Evolutionary conservation across 2,888 invertebrate genomes (phyloP).

Genomic region (Torymus tubicola): DNA sequence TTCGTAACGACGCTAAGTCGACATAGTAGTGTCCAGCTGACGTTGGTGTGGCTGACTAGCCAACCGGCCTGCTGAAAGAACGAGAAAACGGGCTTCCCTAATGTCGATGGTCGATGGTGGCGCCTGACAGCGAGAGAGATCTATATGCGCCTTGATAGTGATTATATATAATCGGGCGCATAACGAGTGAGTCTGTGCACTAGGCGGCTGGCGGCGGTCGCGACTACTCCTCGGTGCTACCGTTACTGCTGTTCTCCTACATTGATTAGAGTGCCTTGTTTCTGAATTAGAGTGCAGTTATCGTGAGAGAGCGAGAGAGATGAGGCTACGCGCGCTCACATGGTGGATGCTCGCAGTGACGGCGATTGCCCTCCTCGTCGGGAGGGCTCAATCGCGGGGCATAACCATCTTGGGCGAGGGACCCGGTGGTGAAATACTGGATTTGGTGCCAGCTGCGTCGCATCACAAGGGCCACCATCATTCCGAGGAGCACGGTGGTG

Average conservation of each 20-base stretch:
- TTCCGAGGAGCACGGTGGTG: constrained; percentile 83
- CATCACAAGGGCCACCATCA: constrained; percentile 76
- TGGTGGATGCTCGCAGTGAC: constrained; percentile 29
- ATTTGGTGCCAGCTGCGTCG: constrained; percentile 79
- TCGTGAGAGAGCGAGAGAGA: constrained; percentile 2
- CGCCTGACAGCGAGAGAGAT: no score
- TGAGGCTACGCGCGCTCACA: constrained; percentile 34
- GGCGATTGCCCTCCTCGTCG: constrained; percentile 14
- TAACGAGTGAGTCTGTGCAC: constrained; percentile 63
- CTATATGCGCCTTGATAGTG: constrained; percentile 62
- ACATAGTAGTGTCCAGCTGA: not conserved
- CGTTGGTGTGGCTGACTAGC: not conserved
- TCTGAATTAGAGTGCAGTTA: no score
- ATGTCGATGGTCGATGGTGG: constrained; percentile 54
- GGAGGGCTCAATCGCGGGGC: not conserved
- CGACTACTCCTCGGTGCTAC: not conserved
- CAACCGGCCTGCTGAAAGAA: constrained; percentile 16
- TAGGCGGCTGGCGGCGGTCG: constrained; percentile 49
- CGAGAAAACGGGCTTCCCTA: constrained; percentile 65
- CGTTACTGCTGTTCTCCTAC: no score
- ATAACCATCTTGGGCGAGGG: not conserved
- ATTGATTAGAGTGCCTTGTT: not conserved
- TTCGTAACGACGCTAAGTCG: constrained; percentile 53
- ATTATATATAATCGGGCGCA: constrained; percentile 70
- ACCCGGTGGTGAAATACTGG: constrained; percentile 62